Evolutionary conservation across 2,797 vertebrate species (phyloP), one percentile per base, ranked within the genome.

Genomic region (Pyrrhura leucotis): DNA sequence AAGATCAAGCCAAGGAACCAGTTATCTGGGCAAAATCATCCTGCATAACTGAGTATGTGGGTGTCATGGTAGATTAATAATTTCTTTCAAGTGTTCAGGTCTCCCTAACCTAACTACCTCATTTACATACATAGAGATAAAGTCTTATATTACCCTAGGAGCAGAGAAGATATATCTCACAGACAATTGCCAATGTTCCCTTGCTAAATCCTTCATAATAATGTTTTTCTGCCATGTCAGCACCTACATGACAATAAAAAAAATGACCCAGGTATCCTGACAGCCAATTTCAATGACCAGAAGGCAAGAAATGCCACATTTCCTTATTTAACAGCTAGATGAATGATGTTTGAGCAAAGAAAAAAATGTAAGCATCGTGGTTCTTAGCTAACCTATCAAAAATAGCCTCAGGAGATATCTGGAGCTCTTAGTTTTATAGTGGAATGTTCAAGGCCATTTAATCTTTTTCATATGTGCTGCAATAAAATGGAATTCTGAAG

Each of bases 311-410:
- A 86, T 76, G 87, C 79, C 89, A 80, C n/a, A 28, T 85, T 89
- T n/a, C n/a, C n/a, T n/a, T 71, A 77, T 78, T 92, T 78, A 72
- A 75, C 66, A 78, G 72, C 74, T 72, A 56, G 80, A 93, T 82
- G 80, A 74, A 94, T 95, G 80, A 59, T 89, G 48, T 82, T 68
- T 93, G 86, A 91, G 88, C 91, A 85, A 89, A 90, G 80, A 90
- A 88, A 50, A 85, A 75, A 94, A 81, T 48, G 73, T 80, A n/a
- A 75, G 89, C 69, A 39, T 89, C 58, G 33, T 54, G 72, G 13
- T 31, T 87, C 80, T 92, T 96, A 89, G 87, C 88, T 51, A 96
- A 85, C 35, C 69, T 48, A 63, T 83, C 91, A 88, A 44, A 90
- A 93, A 87, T 8, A 90, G 80, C 93, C 88, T 65, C 17, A 2